Percentiles rank a stretch among this genome's conserved stretches.
Conservation (phyloP, 2,113 vertebrate genomes). For the Emydocephalus ijimae region DNA sequence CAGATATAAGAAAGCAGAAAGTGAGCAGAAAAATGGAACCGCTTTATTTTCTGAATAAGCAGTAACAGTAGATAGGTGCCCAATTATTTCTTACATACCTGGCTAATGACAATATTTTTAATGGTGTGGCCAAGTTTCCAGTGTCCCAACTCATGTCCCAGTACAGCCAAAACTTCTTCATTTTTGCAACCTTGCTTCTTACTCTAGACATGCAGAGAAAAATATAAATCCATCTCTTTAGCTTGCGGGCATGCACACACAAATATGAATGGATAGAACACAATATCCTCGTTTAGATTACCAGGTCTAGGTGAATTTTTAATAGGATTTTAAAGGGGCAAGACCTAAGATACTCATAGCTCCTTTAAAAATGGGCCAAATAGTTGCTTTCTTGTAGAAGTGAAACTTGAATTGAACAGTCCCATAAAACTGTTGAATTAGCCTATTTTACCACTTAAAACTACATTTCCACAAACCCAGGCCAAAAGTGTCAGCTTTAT, state of each 20-base stretch:
- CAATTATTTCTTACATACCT: slow-evolving; percentile 72
- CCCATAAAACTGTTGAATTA: background rate
- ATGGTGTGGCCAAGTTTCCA: slow-evolving; percentile 97
- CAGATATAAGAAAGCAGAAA: background rate
- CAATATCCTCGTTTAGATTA: background rate
- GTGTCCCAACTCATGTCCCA: slow-evolving; percentile 96
- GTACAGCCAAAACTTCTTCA: slow-evolving; percentile 90
- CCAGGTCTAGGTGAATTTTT: background rate
- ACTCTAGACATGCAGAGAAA: slow-evolving; percentile 68
- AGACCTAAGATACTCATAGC: background rate
- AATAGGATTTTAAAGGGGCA: background rate
- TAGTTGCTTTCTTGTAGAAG: background rate
- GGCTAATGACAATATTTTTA: slow-evolving; percentile 97
- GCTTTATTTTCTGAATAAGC: background rate
- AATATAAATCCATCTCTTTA: background rate
- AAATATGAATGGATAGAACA: background rate
- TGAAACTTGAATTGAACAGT: background rate
- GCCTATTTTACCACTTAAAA: background rate
- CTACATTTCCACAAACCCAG: background rate
- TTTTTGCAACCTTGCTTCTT: slow-evolving; percentile 99
- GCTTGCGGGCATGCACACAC: background rate
- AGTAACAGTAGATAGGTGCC: background rate
- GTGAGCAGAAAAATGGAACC: background rate
- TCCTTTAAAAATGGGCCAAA: background rate
- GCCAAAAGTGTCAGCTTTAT: background rate